phyloP scores from a whole-genome alignment of 2,797 vertebrate species.

The Xenops minutus region DNA sequence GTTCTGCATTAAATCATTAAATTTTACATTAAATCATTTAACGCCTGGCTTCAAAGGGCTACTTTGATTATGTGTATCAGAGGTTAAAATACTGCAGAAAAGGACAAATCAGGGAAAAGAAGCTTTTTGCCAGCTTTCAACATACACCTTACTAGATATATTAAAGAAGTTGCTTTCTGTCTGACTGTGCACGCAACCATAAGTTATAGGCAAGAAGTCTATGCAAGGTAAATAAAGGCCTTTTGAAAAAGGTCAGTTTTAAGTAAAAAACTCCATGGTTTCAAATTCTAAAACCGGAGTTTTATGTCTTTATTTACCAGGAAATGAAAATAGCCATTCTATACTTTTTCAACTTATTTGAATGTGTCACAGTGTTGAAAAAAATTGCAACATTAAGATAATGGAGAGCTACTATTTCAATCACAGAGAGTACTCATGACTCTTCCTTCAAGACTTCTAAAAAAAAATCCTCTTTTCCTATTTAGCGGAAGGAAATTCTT shows the following conservation, averaged over 20 bases:
- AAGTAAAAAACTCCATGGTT: fast-evolving
- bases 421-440: background rate
- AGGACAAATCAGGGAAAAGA: background rate
- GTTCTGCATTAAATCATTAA: background rate
- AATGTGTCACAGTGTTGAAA: background rate
- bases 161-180: background rate
- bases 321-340: background rate
- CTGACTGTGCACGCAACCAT: background rate
- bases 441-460: background rate
- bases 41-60: background rate
- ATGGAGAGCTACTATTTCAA: background rate
- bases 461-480: background rate
- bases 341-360: background rate
- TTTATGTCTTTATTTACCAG: background rate
- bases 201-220: background rate
- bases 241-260: background rate
- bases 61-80: background rate
- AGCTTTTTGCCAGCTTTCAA: background rate
- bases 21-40: background rate
- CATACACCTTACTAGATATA: background rate
- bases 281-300: background rate
- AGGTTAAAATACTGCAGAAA: background rate
- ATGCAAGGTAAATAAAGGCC: background rate
- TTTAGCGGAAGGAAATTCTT: background rate
- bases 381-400: background rate